Base-by-base conservation (phyloP, 2,113 vertebrate genomes). In the Synodontis membranacea region DNA sequence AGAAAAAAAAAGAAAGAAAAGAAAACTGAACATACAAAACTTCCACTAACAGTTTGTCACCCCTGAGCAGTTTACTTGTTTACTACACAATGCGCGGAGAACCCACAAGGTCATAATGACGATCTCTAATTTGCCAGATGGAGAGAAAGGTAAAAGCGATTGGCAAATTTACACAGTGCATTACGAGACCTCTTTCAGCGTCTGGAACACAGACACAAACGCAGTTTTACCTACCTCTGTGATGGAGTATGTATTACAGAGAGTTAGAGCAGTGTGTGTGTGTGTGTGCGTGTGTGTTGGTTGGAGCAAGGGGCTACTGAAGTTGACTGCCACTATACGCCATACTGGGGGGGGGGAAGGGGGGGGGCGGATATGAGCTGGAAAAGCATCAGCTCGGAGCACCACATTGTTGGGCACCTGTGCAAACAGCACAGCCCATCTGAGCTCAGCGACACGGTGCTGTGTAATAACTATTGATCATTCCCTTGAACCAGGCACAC, bases 381-480 rank as follows among this genome's bases (percentile, higher is more conserved):
- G 84, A 89, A 90, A 84, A 82, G 84, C 76, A 86, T 86, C 75
- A 74, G 86, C 23, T 74, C 56, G 81, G 83, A 85, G 87, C 17
- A 2, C n/a, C 86, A 86, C 83, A 90, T 88, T 85, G 86, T 86
- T 88, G 83, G 88, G 75, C 89, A 90, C 89, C 89, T 90, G 89
- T 90, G 78, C 88, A 90, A 90, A 90, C 89, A 90, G 86, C 76
- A 86, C 88, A 88, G 76, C 75, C 84, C 89, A 90, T 87, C 80
- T 85, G 58, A 90, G 68, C 60, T 84, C 78, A 86, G 84, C 23
- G 23, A 82, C 75, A 83, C 54, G 64, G 74, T 64, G 56, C 88
- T 82, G 88, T 46, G 64, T 90, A 90, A 90, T 89, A 86, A 82
- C 89, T 78, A 90, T 86, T 84, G 89, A 90, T 89, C 89, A 89